These are phyloP conservation scores for Amphibalanus amphitrite DNA, from an alignment of 1,140 invertebrate species.

Conservation along the genomic window DNA sequence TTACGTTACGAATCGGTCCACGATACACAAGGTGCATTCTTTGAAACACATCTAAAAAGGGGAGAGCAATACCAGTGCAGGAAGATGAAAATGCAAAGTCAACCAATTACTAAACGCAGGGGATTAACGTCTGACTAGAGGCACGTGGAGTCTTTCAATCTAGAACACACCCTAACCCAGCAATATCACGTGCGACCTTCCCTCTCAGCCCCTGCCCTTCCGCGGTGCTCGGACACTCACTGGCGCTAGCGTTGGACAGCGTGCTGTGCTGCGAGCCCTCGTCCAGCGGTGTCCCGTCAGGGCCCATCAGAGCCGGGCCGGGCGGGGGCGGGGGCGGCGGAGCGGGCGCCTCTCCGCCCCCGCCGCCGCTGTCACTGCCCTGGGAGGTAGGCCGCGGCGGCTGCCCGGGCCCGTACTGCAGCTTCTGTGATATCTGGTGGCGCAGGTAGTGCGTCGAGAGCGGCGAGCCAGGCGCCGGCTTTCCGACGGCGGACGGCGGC, in stretches of 20 bases:
- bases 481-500: background rate
- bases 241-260: background rate
- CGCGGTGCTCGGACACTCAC: too few species aligned
- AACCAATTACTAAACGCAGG: too few species aligned
- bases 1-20: too few species aligned
- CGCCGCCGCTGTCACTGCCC: background rate
- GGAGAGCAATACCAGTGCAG: too few species aligned
- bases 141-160: too few species aligned
- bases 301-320: background rate
- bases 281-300: background rate
- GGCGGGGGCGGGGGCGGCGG: background rate
- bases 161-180: too few species aligned
- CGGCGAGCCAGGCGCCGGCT: background rate
- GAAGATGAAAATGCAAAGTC: too few species aligned
- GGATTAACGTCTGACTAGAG: too few species aligned
- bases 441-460: background rate
- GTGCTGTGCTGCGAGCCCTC: constrained; percentile 3
- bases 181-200: too few species aligned
- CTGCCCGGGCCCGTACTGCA: background rate
- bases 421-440: background rate
- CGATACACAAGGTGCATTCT: too few species aligned
- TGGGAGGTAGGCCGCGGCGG: background rate
- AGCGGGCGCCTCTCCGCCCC: background rate
- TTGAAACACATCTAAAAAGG: too few species aligned
- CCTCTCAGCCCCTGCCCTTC: too few species aligned